Base-by-base conservation (phyloP, 2,113 vertebrate species). In the Dunckerocampus dactyliophorus region DNA sequence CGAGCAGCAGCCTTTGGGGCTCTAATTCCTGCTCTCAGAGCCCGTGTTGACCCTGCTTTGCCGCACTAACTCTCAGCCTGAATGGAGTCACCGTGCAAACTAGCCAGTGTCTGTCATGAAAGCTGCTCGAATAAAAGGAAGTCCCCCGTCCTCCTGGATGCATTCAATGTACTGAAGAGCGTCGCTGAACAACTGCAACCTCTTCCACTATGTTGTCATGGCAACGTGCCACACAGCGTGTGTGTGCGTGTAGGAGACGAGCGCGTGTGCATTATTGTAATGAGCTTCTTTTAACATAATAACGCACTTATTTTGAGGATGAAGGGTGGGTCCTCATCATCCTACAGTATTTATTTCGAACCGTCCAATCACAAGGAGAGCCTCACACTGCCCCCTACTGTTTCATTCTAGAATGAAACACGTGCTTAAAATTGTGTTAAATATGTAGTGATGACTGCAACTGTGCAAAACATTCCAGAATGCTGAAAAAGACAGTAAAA, bases 131-230 rank as follows among this genome's bases (percentile, higher is more conserved):
- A 51, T n/a, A 76, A 67, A 75, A 45, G 28, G 31, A 50, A 78
- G 67, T 66, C 71, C 63, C 63, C 52, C 49, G 3, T 69, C 64
- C 55, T 74, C 43, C 56, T 71, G 65, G 66, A 75, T 72, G 79
- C 50, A 76, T 74, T 62, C 71, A 74, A 67, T 80, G 82, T 72
- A 9, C 52, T 69, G 4, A 11, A 83, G 61, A 73, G 71, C 72
- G 31, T 72, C 63, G 74, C 55, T 62, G 58, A 52, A 70, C 57
- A 2, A 72, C 56, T 63, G 69, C 68, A 72, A 65, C 82, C 73
- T 72, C 73, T 58, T 72, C 76, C 59, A 52, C 69, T 49, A 62
- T 19, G 84, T 86, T 88, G 68, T 84, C 75, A 86, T 86, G 84
- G 81, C 72, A 85, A 88, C 84, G 49, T 62, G 67, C 54, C 45